phyloP scores from a whole-genome alignment of 2,888 invertebrate species.

The Gymnocheta viridis region DNA sequence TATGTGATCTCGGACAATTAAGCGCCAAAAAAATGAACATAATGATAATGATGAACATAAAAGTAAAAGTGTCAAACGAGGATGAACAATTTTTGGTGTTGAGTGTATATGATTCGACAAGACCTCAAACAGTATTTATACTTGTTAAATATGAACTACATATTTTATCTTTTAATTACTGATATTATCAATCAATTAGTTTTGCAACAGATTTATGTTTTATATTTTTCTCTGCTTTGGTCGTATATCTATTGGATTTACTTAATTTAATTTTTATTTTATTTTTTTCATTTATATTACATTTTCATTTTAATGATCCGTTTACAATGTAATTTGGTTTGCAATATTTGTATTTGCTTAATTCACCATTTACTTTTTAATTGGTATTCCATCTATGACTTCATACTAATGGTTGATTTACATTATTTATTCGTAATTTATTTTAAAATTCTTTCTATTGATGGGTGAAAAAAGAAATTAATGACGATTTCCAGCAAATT shows the following conservation, averaged over 20 bases:
- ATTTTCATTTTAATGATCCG: slow-evolving; percentile 34
- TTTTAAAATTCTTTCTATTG: background rate
- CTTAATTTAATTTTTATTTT: background rate
- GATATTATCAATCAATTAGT: slow-evolving; percentile 64
- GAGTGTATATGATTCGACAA: background rate
- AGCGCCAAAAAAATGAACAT: too few relatives aligned
- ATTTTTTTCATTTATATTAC: background rate
- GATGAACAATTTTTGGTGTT: background rate
- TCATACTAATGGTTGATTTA: slow-evolving; percentile 48
- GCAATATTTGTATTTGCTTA: slow-evolving; percentile 62
- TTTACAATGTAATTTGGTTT: slow-evolving; percentile 48
- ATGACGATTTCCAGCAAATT: slow-evolving; percentile 1
- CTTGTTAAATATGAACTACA: background rate
- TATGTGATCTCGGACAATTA: too few relatives aligned
- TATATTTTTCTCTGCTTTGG: background rate
- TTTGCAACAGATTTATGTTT: slow-evolving; percentile 58
- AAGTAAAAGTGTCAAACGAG: too few relatives aligned
- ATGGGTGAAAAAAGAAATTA: background rate
- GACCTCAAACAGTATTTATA: background rate
- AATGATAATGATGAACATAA: too few relatives aligned
- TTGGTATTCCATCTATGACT: slow-evolving; percentile 48
- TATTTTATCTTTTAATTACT: slow-evolving; percentile 56
- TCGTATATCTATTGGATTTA: background rate
- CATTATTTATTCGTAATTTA: slow-evolving; percentile 35
- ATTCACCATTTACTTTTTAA: slow-evolving; percentile 64